phyloP scores from a whole-genome alignment of 2,797 vertebrate species.

The Epinephelus malabaricus region DNA sequence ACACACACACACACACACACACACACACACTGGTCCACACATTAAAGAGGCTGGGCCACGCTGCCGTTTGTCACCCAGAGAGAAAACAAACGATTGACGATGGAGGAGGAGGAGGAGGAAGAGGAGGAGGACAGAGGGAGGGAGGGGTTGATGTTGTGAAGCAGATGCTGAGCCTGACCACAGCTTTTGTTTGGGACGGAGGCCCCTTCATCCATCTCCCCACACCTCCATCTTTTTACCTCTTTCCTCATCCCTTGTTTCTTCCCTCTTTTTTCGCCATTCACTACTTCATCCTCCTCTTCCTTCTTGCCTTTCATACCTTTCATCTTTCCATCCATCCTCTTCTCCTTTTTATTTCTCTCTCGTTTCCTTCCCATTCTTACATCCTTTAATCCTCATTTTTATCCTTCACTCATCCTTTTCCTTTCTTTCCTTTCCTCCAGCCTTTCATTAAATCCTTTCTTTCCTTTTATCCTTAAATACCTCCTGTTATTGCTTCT shows the following conservation, averaged over 20 bases:
- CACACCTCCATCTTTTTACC: conserved; percentile 26
- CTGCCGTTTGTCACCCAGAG: conserved; percentile 27
- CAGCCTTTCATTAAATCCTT: too few species aligned
- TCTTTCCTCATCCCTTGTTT: conserved; percentile 33
- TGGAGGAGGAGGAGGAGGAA: background rate
- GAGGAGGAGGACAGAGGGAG: background rate
- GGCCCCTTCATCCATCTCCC: conserved; percentile 28
- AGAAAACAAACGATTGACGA: conserved; percentile 35
- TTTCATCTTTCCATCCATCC: background rate
- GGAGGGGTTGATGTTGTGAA: conserved; percentile 25
- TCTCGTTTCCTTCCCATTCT: background rate
- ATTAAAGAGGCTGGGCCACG: conserved; percentile 6
- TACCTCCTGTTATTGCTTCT: too few species aligned
- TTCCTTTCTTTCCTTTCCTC: background rate
- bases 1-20: conserved; percentile 3
- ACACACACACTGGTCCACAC: background rate
- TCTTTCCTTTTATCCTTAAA: too few species aligned
- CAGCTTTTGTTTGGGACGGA: conserved; percentile 50
- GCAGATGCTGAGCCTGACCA: conserved; percentile 55
- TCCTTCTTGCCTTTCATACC: background rate
- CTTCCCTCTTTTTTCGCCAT: background rate
- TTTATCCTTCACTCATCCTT: background rate
- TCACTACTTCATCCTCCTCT: background rate
- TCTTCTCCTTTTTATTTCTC: background rate
- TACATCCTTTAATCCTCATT: background rate